Base-by-base conservation (phyloP, 2,113 vertebrate species). In the Prinia subflava region DNA sequence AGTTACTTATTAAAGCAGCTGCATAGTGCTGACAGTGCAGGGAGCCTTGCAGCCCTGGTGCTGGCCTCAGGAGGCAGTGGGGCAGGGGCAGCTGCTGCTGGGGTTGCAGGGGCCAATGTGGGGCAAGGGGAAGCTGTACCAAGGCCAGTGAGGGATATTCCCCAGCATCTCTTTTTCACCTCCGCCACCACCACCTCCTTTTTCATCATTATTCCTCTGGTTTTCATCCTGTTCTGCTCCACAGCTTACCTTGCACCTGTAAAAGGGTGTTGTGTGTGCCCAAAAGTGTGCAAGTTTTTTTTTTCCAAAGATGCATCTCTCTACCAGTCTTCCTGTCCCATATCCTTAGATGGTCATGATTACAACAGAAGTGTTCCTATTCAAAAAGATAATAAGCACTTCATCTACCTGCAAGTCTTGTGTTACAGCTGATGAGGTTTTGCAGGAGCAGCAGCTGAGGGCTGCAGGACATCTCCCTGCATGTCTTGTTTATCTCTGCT, bases 1-100 rank as follows among this genome's bases (percentile, higher is more conserved):
- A 63, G 84, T 85, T 59, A 67, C 55, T 95, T 67, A 87, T 76
- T 91, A 86, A 89, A 90, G 67, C 82, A 86, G 67, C 73, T 87
- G 57, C 55, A 30, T 27, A 62, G 42, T 2, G 0, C 50, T 81
- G 18, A n/a, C 7, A 2, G 77, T 52, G 42, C 76, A 64, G 62
- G 37, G 65, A 87, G 31, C 41, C 27, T 30, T n/a, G 64, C 19
- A 60, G 49, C 62, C 4, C 0, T 22, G 6, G 1, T 60, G 75
- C 52, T 16, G 24, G 10, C 49, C 35, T 68, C n/a, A 23, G 41
- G 12, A 5, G 9, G 6, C 7, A 15, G 3, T 22, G n/a, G 42
- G 53, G 27, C 39, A 35, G 5, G 7, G 16, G n/a, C 6, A 75
- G 21, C 15, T 6, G 3, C 3, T 78, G 37, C 47, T 9, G 9